A percentile compares a stretch with the other conserved stretches of the same genome.
Evolutionary conservation across 2,888 invertebrate genomes (phyloP).

Genomic region (Cantharis rustica): DNA sequence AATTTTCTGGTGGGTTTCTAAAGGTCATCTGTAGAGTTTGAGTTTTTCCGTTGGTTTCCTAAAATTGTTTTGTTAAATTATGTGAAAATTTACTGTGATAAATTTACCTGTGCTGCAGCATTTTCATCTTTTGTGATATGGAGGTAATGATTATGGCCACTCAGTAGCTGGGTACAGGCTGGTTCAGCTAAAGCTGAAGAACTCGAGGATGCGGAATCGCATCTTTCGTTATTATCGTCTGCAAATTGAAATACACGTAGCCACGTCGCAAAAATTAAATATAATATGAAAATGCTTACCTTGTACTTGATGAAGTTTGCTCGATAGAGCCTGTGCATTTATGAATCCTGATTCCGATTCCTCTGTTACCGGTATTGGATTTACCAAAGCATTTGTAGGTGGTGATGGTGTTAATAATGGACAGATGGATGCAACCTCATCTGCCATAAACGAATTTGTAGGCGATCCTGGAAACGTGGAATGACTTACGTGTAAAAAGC

Average conservation of each 20-base stretch:
- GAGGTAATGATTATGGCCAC: conserved; percentile 47
- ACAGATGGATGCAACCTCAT: conserved; percentile 55
- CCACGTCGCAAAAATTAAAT: neutral
- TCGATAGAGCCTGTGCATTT: conserved; percentile 50
- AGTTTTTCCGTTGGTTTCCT: conserved; percentile 62
- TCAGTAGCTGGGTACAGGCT: conserved; percentile 50
- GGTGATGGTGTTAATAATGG: conserved; percentile 56
- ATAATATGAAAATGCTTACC: conserved; percentile 46
- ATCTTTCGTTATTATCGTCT: conserved; percentile 48
- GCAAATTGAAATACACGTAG: conserved; percentile 15
- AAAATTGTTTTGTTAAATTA: conserved; percentile 40
- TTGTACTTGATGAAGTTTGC: conserved; percentile 52
- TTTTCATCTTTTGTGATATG: conserved; percentile 52
- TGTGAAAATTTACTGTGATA: neutral
- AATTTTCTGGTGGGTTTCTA: conserved; percentile 59
- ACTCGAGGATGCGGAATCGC: conserved; percentile 67
- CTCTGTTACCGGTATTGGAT: conserved; percentile 48
- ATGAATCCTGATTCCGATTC: conserved; percentile 42
- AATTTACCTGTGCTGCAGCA: conserved; percentile 44
- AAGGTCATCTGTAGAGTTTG: conserved; percentile 53
- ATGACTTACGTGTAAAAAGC: conserved; percentile 40
- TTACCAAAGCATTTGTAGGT: conserved; percentile 54
- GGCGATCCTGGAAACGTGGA: conserved; percentile 48
- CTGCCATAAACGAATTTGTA: conserved; percentile 51
- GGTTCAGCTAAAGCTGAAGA: conserved; percentile 64